phyloP scores from a whole-genome alignment of 2,888 invertebrate species.

The Aphodius sticticus region DNA sequence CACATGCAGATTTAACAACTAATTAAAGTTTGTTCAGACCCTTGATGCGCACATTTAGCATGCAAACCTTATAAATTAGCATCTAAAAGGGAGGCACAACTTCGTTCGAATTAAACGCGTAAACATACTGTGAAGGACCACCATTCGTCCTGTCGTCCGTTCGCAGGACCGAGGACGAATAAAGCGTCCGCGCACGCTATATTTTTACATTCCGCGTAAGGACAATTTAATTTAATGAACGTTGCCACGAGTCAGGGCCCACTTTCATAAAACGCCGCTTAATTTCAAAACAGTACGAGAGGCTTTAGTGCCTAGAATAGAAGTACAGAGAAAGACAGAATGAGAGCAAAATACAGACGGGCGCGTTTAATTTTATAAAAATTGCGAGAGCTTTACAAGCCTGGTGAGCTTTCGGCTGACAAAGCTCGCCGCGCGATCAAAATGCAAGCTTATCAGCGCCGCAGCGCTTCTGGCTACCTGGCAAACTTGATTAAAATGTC shows the following conservation, averaged over 20 bases:
- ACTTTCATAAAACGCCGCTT: neutral
- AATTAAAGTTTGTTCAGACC: neutral
- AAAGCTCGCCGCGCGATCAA: neutral
- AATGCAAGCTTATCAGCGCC: neutral
- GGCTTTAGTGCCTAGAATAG: neutral
- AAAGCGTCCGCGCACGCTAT: neutral
- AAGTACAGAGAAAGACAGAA: neutral
- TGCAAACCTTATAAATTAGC: neutral
- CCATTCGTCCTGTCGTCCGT: neutral
- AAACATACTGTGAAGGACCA: neutral
- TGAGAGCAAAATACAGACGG: neutral
- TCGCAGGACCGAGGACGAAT: neutral
- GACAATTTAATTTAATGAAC: slow-evolving; percentile 4
- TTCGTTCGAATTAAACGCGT: neutral
- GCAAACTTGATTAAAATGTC: neutral
- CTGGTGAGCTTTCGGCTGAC: neutral
- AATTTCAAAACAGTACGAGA: neutral
- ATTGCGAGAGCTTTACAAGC: neutral
- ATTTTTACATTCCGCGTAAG: neutral
- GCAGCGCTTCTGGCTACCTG: neutral
- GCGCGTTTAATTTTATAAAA: neutral
- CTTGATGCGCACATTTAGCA: neutral
- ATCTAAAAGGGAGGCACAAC: neutral
- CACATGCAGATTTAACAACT: neutral
- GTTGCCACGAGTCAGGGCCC: neutral